Evolutionary conservation across 2,797 vertebrate genomes (phyloP).

Genomic region (Muscicapa comitata): DNA sequence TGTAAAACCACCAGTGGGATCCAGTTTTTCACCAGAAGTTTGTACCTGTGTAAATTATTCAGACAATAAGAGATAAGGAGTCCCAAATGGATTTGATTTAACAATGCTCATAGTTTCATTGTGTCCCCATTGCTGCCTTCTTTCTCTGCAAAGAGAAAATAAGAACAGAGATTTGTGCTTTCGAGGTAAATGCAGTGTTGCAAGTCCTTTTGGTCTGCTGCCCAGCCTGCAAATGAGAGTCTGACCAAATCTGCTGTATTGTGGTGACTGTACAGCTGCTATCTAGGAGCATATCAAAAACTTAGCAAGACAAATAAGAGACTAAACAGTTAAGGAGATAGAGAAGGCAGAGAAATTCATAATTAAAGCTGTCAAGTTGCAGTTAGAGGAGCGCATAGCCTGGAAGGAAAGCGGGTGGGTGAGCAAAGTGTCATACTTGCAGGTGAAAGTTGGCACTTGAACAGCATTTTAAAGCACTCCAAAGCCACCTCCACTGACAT

Average conservation of each 20-base stretch:
- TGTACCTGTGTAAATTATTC: neutral
- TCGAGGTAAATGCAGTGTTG: neutral
- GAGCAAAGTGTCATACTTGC: slow-evolving; percentile 53
- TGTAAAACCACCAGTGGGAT: neutral
- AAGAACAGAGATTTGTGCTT: neutral
- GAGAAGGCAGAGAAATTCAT: slow-evolving; percentile 3
- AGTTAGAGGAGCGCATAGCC: neutral
- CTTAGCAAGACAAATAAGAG: neutral
- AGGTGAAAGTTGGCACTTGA: slow-evolving; percentile 60
- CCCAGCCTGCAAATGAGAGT: neutral
- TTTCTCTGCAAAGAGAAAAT: neutral
- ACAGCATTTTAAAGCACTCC: slow-evolving; percentile 58
- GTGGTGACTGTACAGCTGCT: neutral
- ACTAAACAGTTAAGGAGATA: neutral
- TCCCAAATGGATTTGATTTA: neutral
- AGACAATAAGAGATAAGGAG: neutral
- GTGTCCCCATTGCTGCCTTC: neutral
- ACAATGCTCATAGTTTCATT: neutral
- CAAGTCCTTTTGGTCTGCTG: neutral
- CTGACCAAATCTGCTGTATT: neutral
- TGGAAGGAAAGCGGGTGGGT: slow-evolving; percentile 15
- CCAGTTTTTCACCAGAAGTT: neutral
- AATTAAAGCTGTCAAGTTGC: slow-evolving; percentile 38
- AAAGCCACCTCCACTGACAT: slow-evolving; percentile 62
- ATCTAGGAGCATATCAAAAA: neutral